Evolutionary conservation across 2,888 invertebrate species (phyloP).

Genomic region (Mesochorus sp.): DNA sequence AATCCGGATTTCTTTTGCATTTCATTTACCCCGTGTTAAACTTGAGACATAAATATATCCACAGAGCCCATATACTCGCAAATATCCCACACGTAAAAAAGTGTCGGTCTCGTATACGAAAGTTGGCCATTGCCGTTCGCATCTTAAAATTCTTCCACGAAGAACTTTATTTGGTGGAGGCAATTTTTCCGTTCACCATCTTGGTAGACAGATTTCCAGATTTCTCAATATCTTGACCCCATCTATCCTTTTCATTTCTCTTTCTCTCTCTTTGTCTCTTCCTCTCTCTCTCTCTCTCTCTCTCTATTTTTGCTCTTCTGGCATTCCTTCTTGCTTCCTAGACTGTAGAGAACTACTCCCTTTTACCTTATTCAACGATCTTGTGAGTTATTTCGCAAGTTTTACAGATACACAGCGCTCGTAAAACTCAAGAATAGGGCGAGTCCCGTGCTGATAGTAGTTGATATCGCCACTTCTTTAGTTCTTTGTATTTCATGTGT

Average conservation of each 20-base stretch:
- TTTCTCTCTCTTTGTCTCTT: neutral
- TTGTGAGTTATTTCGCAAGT: slow-evolving; percentile 58
- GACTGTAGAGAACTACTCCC: slow-evolving; percentile 12
- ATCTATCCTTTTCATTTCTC: slow-evolving; percentile 3
- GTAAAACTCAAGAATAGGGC: slow-evolving; percentile 64
- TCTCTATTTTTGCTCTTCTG: slow-evolving; percentile 8
- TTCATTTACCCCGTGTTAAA: slow-evolving; percentile 67
- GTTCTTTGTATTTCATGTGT: slow-evolving; percentile 5
- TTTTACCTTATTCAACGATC: slow-evolving; percentile 5
- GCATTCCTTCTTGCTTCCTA: slow-evolving; percentile 39
- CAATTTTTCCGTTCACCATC: slow-evolving; percentile 54
- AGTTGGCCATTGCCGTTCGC: slow-evolving; percentile 15
- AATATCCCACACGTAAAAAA: slow-evolving; percentile 1
- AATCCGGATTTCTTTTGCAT: slow-evolving; percentile 69
- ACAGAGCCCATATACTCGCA: neutral
- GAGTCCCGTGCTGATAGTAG: slow-evolving; percentile 52
- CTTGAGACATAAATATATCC: slow-evolving; percentile 73
- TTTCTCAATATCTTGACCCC: slow-evolving; percentile 33
- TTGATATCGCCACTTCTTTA: slow-evolving; percentile 25
- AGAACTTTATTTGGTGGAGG: slow-evolving; percentile 65
- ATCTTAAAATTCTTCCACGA: slow-evolving; percentile 54
- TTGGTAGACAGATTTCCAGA: slow-evolving; percentile 42
- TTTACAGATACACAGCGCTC: slow-evolving; percentile 57
- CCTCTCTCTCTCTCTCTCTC: slow-evolving; percentile 25
- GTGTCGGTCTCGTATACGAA: slow-evolving; percentile 14